Conservation (phyloP, 2,888 invertebrate genomes). For the Shargacucullia verbasci region DNA sequence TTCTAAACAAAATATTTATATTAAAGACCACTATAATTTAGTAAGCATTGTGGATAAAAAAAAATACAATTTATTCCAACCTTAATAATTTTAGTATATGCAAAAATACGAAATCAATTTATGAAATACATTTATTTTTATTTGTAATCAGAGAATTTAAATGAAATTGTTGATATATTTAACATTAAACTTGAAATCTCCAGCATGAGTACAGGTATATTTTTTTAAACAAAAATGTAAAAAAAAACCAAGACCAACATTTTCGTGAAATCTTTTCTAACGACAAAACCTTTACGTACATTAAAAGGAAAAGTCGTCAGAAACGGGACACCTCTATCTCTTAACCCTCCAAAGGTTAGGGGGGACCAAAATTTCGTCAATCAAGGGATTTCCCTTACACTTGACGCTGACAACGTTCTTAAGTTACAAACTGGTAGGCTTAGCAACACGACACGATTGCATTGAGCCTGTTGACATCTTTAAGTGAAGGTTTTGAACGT, state of each 20-base stretch:
- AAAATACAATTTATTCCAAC: too few species aligned
- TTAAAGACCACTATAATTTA: constrained; percentile 18
- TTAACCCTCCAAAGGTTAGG: constrained; percentile 73
- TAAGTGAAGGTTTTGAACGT: constrained; percentile 52
- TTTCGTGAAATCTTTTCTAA: constrained; percentile 42
- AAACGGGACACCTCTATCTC: constrained; percentile 70
- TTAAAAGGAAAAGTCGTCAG: constrained; percentile 69
- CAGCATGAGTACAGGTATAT: too few species aligned
- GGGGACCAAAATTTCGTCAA: constrained; percentile 79
- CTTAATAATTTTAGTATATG: too few species aligned
- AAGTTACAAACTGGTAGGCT: constrained; percentile 80
- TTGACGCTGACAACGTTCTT: constrained; percentile 83
- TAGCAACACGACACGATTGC: constrained; percentile 80
- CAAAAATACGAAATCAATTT: too few species aligned
- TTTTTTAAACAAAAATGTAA: constrained; percentile 1
- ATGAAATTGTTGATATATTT: too few species aligned
- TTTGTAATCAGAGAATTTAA: too few species aligned
- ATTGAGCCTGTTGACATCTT: constrained; percentile 68
- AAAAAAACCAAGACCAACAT: constrained; percentile 21
- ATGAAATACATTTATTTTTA: too few species aligned
- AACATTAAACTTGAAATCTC: too few species aligned
- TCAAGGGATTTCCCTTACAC: constrained; percentile 85
- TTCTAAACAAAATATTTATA: constrained; percentile 28
- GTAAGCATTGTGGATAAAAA: constrained; percentile 1
- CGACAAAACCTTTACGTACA: constrained; percentile 61